phyloP scores from a whole-genome alignment of 35 echinoderm and acorn worm genomes.

The Hemicentrotus pulcherrimus region DNA sequence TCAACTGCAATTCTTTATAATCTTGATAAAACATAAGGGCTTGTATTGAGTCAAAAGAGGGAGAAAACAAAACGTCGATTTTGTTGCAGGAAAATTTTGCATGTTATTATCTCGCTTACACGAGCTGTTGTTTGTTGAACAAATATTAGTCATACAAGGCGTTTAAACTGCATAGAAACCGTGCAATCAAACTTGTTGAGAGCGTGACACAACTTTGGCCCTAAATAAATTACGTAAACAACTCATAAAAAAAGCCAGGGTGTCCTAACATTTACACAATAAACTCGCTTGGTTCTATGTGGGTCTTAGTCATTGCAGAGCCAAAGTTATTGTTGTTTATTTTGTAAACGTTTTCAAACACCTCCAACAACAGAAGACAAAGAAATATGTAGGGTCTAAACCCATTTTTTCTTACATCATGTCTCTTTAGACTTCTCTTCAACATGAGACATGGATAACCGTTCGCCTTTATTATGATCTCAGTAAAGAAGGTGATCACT shows the following conservation, averaged over 20 bases:
- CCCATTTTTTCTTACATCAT: no score
- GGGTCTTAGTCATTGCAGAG: no score
- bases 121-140: slow-evolving; percentile 1
- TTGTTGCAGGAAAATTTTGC: background rate
- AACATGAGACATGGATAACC: no score
- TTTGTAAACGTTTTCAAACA: no score
- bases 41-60: background rate
- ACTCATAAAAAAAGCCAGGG: background rate
- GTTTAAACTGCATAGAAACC: background rate
- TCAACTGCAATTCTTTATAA: background rate
- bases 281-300: no score
- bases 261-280: background rate
- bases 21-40: background rate
- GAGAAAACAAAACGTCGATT: background rate
- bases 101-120: background rate
- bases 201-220: background rate
- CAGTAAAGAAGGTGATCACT: no score
- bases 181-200: background rate
- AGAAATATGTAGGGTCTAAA: no score
- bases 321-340: no score
- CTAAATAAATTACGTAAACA: background rate
- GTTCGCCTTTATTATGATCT: no score
- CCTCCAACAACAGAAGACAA: no score
- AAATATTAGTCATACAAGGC: slow-evolving; percentile 13
- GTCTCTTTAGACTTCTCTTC: no score